A percentile compares a stretch with the other conserved stretches of the same genome.
These are phyloP conservation scores for Cantharis rustica DNA, from an alignment of 2,888 invertebrate genomes.

Conservation along the genomic window DNA sequence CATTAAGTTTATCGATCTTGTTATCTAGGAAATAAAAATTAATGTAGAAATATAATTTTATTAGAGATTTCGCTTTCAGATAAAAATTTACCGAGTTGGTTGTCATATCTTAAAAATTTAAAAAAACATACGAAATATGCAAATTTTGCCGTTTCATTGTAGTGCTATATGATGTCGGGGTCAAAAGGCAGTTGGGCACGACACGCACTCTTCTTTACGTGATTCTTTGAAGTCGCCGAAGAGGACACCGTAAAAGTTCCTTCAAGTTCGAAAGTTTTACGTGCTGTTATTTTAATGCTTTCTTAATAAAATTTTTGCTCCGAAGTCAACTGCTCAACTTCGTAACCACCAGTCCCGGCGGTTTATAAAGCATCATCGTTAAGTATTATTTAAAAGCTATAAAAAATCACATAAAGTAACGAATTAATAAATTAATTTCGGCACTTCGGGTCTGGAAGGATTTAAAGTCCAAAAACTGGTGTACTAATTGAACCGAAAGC, in stretches of 20 bases:
- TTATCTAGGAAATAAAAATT: neutral
- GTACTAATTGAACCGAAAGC: neutral
- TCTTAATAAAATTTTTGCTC: neutral
- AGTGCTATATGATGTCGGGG: slow-evolving; percentile 38
- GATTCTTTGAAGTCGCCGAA: slow-evolving; percentile 48
- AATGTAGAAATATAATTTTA: neutral
- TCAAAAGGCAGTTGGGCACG: slow-evolving; percentile 50
- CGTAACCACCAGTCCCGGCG: neutral
- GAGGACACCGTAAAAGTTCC: slow-evolving; percentile 18
- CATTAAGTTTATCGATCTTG: neutral
- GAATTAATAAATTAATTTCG: neutral
- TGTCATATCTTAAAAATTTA: slow-evolving; percentile 5
- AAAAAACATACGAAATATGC: slow-evolving; percentile 40
- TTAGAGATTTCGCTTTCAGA: neutral
- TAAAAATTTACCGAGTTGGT: neutral
- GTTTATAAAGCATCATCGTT: neutral
- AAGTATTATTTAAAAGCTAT: no score
- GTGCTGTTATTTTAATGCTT: slow-evolving; percentile 21
- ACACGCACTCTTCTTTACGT: slow-evolving; percentile 52
- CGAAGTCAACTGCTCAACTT: neutral
- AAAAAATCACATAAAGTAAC: neutral
- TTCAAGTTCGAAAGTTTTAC: slow-evolving; percentile 18
- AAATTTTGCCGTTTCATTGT: slow-evolving; percentile 48
- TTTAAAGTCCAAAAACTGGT: neutral
- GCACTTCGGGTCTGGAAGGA: neutral